A percentile compares a stretch with the other conserved stretches of the same genome.
These are phyloP conservation scores for Mythimna albipuncta DNA, from an alignment of 2,888 invertebrate species.

Conservation along the genomic window DNA sequence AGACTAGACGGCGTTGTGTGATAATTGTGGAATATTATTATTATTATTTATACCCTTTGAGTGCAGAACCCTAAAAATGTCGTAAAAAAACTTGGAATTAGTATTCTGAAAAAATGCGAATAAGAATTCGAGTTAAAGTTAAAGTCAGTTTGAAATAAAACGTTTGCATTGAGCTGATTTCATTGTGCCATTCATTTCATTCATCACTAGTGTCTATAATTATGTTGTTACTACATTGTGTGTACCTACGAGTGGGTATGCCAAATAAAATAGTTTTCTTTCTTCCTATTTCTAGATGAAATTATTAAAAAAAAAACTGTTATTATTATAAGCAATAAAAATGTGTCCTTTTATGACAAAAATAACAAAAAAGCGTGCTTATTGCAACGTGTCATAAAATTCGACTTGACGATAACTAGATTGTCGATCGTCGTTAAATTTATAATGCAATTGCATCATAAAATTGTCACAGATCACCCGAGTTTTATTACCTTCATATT, in stretches of 20 bases:
- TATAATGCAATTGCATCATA: conserved; percentile 49
- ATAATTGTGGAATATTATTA: too few relatives aligned
- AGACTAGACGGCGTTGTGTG: too few relatives aligned
- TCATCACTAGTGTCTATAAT: too few relatives aligned
- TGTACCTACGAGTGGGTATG: too few relatives aligned
- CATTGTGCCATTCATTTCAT: too few relatives aligned
- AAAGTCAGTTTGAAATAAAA: too few relatives aligned
- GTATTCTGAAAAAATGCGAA: conserved; percentile 13
- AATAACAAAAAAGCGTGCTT: conserved; percentile 44
- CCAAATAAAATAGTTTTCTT: too few relatives aligned
- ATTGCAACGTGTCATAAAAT: conserved; percentile 41
- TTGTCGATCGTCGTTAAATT: conserved; percentile 47
- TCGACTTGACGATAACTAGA: conserved; percentile 40
- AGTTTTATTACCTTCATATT: conserved; percentile 25
- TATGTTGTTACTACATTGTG: too few relatives aligned
- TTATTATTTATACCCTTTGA: too few relatives aligned
- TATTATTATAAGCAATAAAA: conserved; percentile 29
- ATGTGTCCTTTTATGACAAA: conserved; percentile 22
- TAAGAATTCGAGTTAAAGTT: not conserved
- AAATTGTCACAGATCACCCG: conserved; percentile 33
- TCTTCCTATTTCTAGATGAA: too few relatives aligned
- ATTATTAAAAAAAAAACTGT: too few relatives aligned
- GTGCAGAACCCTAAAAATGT: not conserved
- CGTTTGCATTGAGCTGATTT: too few relatives aligned
- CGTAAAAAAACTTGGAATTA: not conserved